These are phyloP conservation scores for Oplegnathus fasciatus DNA, from an alignment of 2,113 vertebrate species.

Conservation along the genomic window DNA sequence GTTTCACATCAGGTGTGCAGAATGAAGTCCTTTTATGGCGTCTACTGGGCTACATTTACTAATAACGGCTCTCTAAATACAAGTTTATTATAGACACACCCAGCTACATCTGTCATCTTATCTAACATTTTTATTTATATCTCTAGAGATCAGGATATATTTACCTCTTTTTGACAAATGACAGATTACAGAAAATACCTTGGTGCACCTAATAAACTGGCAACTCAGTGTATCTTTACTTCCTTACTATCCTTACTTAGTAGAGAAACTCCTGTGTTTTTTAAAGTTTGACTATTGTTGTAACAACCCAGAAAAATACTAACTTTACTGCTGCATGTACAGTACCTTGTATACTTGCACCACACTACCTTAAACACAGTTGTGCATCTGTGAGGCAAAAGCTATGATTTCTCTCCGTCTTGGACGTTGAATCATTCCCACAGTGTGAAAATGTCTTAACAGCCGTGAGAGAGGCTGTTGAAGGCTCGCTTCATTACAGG, in stretches of 20 bases:
- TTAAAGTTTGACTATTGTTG: neutral
- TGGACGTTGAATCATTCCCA: conserved; percentile 11
- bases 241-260: neutral
- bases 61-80: neutral
- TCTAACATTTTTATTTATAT: neutral
- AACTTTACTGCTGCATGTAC: neutral
- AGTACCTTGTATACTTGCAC: neutral
- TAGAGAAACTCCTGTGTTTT: neutral
- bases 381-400: neutral
- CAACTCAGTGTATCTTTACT: neutral
- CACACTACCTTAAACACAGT: neutral
- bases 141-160: neutral
- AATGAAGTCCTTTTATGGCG: neutral
- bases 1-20: neutral
- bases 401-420: neutral
- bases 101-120: neutral
- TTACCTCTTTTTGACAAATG: neutral
- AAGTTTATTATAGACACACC: neutral
- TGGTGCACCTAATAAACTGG: neutral
- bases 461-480: conserved; percentile 34
- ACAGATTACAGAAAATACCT: neutral
- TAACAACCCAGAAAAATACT: neutral
- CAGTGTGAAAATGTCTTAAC: conserved; percentile 51
- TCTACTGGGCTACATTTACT: neutral
- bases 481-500: conserved; percentile 67